These are phyloP conservation scores for Oreochromis aureus DNA, from an alignment of 2,113 vertebrate species.

Conservation along the genomic window DNA sequence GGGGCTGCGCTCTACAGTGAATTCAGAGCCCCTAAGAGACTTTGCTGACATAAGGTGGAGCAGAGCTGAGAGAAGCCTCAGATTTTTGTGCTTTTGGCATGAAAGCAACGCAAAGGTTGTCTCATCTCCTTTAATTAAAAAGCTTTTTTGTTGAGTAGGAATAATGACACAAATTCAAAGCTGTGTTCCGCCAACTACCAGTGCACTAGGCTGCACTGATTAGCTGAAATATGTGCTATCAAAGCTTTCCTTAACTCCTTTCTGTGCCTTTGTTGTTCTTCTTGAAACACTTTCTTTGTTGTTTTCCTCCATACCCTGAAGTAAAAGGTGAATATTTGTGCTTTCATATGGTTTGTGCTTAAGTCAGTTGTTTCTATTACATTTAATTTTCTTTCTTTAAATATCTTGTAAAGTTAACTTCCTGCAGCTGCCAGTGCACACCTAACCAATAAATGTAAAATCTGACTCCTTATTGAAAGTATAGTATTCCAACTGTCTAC, in stretches of 20 bases:
- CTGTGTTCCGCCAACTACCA: background rate
- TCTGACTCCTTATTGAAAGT: background rate
- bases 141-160: background rate
- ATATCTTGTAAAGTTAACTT: background rate
- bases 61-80: background rate
- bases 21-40: background rate
- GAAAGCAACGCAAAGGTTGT: background rate
- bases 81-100: background rate
- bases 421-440: background rate
- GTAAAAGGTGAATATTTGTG: background rate
- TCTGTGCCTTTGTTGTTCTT: background rate
- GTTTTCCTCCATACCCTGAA: background rate
- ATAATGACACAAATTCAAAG: background rate
- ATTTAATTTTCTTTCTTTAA: background rate
- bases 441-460: background rate
- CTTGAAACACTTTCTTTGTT: background rate
- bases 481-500: background rate
- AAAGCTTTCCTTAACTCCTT: background rate
- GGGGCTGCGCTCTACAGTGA: background rate
- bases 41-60: background rate
- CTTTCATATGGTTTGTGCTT: background rate
- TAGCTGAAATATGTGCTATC: background rate
- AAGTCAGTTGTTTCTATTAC: background rate
- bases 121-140: background rate
- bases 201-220: background rate